phyloP scores from a whole-genome alignment of 2,797 vertebrate genomes.

The Amphiprion clarkii region DNA sequence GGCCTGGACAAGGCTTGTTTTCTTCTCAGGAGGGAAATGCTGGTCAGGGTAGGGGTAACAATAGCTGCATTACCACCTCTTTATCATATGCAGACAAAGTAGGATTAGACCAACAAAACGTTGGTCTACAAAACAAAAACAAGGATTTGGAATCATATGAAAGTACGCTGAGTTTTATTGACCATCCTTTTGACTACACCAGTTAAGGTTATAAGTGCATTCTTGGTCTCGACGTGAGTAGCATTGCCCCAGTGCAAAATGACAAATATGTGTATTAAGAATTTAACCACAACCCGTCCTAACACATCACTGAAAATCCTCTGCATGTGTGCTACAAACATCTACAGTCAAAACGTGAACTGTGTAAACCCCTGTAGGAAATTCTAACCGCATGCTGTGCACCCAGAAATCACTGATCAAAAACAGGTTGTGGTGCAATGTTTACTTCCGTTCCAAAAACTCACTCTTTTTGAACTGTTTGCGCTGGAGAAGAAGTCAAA shows the following conservation, averaged over 20 bases:
- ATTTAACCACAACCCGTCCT: conserved; percentile 14
- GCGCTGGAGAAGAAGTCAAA: not conserved
- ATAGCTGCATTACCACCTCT: conserved; percentile 21
- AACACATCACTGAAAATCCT: conserved; percentile 14
- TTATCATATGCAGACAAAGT: conserved; percentile 31
- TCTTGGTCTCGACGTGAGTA: not conserved
- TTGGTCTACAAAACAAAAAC: conserved; percentile 28
- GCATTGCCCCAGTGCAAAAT: not conserved
- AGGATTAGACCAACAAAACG: conserved; percentile 38
- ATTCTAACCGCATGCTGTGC: conserved; percentile 21
- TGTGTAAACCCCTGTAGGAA: conserved; percentile 26
- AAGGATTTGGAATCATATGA: conserved; percentile 16
- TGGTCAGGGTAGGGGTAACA: conserved; percentile 20
- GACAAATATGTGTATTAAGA: not conserved
- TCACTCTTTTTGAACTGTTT: not conserved
- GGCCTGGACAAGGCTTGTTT: conserved; percentile 1
- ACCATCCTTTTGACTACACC: not conserved
- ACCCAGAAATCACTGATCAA: conserved; percentile 44
- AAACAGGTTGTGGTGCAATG: conserved; percentile 54
- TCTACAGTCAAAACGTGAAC: conserved; percentile 35
- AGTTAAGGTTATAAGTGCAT: not conserved
- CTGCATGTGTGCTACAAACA: conserved; percentile 17
- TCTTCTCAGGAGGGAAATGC: not conserved
- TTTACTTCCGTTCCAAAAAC: conserved; percentile 32
- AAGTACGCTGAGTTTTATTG: not conserved